Conservation (phyloP, 2,113 vertebrate genomes). For the Rhynchopsitta pachyrhyncha region DNA sequence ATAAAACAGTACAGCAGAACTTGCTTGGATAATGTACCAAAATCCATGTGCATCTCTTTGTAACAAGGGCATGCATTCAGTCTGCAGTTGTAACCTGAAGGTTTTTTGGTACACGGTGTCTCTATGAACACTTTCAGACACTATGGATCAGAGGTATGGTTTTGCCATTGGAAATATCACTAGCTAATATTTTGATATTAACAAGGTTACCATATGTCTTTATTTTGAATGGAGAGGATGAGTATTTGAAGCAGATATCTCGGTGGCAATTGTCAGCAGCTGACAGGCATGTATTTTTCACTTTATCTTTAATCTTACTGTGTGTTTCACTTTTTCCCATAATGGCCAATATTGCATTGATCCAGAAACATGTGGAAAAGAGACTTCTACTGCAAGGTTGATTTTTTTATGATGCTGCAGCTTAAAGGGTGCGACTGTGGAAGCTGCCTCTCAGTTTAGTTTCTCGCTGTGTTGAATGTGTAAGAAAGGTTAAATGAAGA, state of each 20-base stretch:
- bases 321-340: background rate
- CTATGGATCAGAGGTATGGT: accelerated
- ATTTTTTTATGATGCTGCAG: background rate
- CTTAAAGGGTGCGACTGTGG: background rate
- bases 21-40: background rate
- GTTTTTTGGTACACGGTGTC: background rate
- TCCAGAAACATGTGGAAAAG: background rate
- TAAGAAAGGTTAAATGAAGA: background rate
- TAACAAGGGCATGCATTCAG: background rate
- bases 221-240: background rate
- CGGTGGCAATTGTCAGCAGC: background rate
- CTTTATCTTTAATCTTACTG: background rate
- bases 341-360: background rate
- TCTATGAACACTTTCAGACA: background rate
- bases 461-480: background rate
- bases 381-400: background rate
- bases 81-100: background rate
- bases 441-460: background rate
- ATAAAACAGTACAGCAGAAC: background rate
- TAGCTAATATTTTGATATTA: background rate
- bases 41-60: background rate
- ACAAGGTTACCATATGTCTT: background rate
- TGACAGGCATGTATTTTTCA: background rate
- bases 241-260: background rate
- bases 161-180: background rate